Evolutionary conservation across 92 coral and sea anemone genomes (phyloP).

Genomic region (Virgularia gustaviana): DNA sequence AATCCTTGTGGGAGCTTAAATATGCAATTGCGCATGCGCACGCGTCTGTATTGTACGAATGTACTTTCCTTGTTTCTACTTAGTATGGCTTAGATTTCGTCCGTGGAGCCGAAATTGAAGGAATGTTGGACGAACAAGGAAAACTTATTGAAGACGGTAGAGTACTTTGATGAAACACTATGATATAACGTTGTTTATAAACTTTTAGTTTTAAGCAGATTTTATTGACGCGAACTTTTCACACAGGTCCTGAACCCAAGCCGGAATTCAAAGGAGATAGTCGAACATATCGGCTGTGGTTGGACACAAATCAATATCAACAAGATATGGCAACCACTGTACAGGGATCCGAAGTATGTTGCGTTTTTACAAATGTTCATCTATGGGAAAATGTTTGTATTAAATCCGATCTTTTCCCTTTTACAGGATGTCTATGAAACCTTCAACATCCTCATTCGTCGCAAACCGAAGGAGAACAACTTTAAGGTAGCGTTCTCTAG

Average conservation of each 20-base stretch:
- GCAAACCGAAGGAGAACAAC: constrained; percentile 97
- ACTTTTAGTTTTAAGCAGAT: neutral
- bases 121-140: constrained; percentile 95
- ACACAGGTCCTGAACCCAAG: constrained; percentile 95
- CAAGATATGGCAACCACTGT: constrained; percentile 97
- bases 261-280: constrained; percentile 91
- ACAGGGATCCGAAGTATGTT: constrained; percentile 87
- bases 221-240: too few relatives aligned
- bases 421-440: constrained; percentile 90
- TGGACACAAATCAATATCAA: constrained; percentile 95
- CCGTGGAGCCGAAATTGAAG: constrained; percentile 94
- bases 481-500: constrained; percentile 95
- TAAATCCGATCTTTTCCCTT: neutral
- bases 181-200: neutral
- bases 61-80: neutral
- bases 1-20: too few relatives aligned
- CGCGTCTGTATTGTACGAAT: too few relatives aligned
- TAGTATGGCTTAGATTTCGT: constrained; percentile 94
- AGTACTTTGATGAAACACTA: neutral
- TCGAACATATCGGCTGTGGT: constrained; percentile 87
- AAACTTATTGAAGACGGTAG: constrained; percentile 97
- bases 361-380: too few relatives aligned
- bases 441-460: constrained; percentile 79
- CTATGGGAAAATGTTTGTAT: neutral
- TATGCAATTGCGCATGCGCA: too few relatives aligned